phyloP scores from a whole-genome alignment of 2,113 vertebrate species.

The Cariama cristata region DNA sequence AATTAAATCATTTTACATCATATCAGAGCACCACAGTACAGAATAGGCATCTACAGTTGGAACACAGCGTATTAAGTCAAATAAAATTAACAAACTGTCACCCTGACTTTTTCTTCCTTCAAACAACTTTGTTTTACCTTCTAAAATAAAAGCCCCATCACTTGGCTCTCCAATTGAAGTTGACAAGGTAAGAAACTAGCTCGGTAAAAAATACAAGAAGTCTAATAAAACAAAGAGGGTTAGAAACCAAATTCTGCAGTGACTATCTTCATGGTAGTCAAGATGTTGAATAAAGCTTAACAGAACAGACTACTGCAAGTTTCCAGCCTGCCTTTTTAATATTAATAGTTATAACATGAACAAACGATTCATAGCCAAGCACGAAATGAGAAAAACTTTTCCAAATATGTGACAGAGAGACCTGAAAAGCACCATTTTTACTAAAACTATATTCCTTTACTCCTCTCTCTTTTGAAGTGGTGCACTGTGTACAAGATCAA shows the following conservation, averaged over 20 bases:
- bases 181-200: not conserved
- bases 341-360: slow-evolving; percentile 51
- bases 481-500: not conserved
- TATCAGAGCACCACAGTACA: not conserved
- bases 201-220: not conserved
- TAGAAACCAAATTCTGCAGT: not conserved
- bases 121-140: not conserved
- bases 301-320: not conserved
- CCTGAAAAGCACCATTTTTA: not conserved
- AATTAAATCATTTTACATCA: not conserved
- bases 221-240: not conserved
- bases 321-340: slow-evolving; percentile 29
- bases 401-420: slow-evolving; percentile 24
- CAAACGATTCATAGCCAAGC: slow-evolving; percentile 31
- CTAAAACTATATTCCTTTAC: not conserved
- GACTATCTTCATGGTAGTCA: not conserved
- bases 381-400: slow-evolving; percentile 44
- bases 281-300: slow-evolving; percentile 1
- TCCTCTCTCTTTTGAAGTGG: not conserved
- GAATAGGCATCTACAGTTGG: not conserved
- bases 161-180: not conserved
- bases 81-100: not conserved
- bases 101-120: not conserved
- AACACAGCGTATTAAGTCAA: not conserved
- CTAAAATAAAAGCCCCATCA: not conserved